Conservation (phyloP, 2,113 vertebrate genomes). For the Myrmecobius fasciatus region DNA sequence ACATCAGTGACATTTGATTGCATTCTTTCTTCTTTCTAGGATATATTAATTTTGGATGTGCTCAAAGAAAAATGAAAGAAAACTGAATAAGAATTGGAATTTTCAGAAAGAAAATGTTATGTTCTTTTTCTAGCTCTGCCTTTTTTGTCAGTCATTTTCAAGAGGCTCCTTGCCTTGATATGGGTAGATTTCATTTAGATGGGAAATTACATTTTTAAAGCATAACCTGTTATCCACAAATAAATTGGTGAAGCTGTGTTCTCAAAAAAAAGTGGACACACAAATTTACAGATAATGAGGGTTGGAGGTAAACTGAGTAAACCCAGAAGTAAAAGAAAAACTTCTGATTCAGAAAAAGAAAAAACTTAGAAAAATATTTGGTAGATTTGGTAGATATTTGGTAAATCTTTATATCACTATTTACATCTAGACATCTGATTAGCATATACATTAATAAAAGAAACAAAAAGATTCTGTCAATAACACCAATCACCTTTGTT, state of each 20-base stretch:
- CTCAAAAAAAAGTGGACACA: not conserved
- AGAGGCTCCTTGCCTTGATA: not conserved
- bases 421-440: not conserved
- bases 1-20: not conserved
- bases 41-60: not conserved
- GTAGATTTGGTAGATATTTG: not conserved
- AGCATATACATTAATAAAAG: not conserved
- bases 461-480: slow-evolving; percentile 2
- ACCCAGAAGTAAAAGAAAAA: not conserved
- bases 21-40: not conserved
- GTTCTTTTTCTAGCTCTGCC: not conserved
- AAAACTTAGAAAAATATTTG: not conserved
- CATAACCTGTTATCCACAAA: not conserved
- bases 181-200: not conserved
- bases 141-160: not conserved
- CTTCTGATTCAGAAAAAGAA: not conserved
- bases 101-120: not conserved
- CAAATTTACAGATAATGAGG: not conserved
- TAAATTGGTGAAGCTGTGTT: not conserved
- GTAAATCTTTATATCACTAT: slow-evolving; percentile 12
- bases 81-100: not conserved
- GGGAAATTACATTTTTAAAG: not conserved
- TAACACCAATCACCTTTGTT: slow-evolving; percentile 9
- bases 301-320: not conserved
- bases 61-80: not conserved